Conservation (phyloP, 2,797 vertebrate species). For the Epinephelus coioides region DNA sequence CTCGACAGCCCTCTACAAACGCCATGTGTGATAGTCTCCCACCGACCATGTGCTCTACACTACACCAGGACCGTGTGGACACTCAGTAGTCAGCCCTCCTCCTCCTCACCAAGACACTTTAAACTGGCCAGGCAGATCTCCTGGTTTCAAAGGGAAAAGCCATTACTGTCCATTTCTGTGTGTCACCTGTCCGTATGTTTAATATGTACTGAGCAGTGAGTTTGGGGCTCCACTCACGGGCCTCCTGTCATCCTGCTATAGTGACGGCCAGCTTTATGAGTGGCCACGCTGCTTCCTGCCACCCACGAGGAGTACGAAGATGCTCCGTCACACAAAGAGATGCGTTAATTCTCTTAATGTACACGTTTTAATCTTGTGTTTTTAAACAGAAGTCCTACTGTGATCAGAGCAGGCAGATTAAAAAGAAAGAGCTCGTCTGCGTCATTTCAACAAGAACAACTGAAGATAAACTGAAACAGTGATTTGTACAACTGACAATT, state of each 20-base stretch:
- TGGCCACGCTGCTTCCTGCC: constrained; percentile 61
- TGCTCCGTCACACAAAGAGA: constrained; percentile 35
- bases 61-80: constrained; percentile 37
- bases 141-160: constrained; percentile 77
- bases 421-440: constrained; percentile 10
- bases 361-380: constrained; percentile 37
- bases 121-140: constrained; percentile 64
- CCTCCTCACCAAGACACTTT: constrained; percentile 60
- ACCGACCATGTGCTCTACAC: constrained; percentile 31
- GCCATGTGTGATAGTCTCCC: background rate
- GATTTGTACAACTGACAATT: constrained; percentile 55
- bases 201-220: constrained; percentile 18
- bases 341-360: constrained; percentile 9
- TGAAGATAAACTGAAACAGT: constrained; percentile 27
- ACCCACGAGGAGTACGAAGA: constrained; percentile 18
- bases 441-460: constrained; percentile 47
- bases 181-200: constrained; percentile 35
- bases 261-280: constrained; percentile 34
- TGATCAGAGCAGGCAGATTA: constrained; percentile 17
- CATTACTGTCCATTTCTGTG: constrained; percentile 55
- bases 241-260: constrained; percentile 23
- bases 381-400: constrained; percentile 43
- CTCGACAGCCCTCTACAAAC: background rate
- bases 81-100: constrained; percentile 15
- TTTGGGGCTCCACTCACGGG: background rate